Percentiles rank a stretch among this genome's conserved stretches.
These are phyloP conservation scores for Corythaixoides concolor DNA, from an alignment of 2,113 vertebrate genomes.

Conservation along the genomic window DNA sequence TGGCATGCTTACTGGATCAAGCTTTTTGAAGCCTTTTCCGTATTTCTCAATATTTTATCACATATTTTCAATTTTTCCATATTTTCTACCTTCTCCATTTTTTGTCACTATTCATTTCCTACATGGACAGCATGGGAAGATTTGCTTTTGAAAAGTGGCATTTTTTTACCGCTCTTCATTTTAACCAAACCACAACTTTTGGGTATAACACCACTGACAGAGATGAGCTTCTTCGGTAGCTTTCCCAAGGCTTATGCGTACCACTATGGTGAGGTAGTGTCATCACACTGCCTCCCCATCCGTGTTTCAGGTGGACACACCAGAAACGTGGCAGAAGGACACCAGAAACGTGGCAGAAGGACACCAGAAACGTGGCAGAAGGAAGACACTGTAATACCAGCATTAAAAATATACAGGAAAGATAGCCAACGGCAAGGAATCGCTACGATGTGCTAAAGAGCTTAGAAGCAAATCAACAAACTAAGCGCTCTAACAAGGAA, in stretches of 20 bases:
- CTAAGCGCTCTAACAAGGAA: background rate
- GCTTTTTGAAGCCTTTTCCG: background rate
- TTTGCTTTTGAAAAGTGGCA: background rate
- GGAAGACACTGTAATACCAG: no score
- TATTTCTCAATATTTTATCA: background rate
- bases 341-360: no score
- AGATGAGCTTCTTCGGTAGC: background rate
- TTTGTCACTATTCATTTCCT: background rate
- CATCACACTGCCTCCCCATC: no score
- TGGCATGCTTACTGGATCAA: background rate
- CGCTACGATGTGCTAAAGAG: background rate
- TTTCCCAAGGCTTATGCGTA: background rate
- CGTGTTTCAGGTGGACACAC: no score
- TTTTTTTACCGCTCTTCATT: background rate
- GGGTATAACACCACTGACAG: background rate
- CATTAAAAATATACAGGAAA: no score
- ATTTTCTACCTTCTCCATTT: background rate
- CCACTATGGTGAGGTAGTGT: no score
- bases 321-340: no score
- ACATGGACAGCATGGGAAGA: no score
- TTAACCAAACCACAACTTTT: background rate
- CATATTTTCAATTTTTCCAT: background rate
- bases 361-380: no score
- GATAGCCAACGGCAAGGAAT: background rate
- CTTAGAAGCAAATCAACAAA: background rate